Percentiles rank a stretch among this genome's conserved stretches.
Evolutionary conservation across 37 sponge, comb jelly and placozoan genomes (phyloP).

Genomic region (Axinella damicornis): DNA sequence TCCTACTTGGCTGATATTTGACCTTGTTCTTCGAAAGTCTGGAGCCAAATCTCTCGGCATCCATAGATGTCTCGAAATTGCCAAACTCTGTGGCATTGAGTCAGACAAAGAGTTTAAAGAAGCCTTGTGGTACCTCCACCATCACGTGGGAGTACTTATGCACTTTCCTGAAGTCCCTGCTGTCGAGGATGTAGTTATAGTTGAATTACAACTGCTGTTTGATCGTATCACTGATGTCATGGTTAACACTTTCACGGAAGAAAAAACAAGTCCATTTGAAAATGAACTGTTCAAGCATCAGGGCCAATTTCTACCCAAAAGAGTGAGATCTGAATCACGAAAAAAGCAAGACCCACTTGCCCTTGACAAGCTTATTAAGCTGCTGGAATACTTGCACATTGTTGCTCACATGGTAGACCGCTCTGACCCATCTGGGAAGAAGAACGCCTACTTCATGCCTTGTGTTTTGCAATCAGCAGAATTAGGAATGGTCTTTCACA

Average conservation of each 20-base stretch:
- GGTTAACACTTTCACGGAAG: slow-evolving; percentile 9
- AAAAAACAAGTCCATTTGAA: too few species aligned
- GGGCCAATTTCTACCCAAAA: too few species aligned
- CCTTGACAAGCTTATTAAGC: too few species aligned
- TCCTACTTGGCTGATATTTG: slow-evolving; percentile 9
- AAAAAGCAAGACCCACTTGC: too few species aligned
- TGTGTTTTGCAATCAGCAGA: too few species aligned
- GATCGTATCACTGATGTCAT: slow-evolving; percentile 12
- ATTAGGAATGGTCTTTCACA: too few species aligned
- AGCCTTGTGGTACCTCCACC: slow-evolving; percentile 28
- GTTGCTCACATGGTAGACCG: too few species aligned
- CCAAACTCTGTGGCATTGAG: neutral
- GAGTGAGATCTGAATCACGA: too few species aligned
- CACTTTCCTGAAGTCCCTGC: slow-evolving; percentile 5
- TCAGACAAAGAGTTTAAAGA: neutral
- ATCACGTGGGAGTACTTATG: slow-evolving; percentile 13
- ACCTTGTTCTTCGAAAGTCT: slow-evolving; percentile 15
- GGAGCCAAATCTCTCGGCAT: neutral
- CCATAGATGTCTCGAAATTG: neutral
- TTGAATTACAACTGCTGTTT: slow-evolving; percentile 18
- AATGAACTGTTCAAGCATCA: too few species aligned
- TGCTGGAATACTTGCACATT: too few species aligned
- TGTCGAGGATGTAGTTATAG: slow-evolving; percentile 11
- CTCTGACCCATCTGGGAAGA: too few species aligned
- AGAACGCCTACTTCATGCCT: too few species aligned